Evolutionary conservation across 2,113 vertebrate genomes (phyloP).

Genomic region (Cyphomyrus discorhynchus): DNA sequence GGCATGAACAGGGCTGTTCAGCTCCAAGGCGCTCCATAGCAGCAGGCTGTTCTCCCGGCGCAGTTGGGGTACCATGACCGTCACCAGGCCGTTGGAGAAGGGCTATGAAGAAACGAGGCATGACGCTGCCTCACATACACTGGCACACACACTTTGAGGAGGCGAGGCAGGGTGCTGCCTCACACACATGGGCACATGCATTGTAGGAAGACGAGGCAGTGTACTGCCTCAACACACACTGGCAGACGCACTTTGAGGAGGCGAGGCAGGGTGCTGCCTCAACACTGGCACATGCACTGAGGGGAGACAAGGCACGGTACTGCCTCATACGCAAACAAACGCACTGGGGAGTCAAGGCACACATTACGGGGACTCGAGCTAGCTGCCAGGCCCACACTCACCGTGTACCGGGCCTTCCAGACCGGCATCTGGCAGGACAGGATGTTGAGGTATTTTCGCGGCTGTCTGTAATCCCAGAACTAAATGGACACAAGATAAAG

Average conservation of each 20-base stretch:
- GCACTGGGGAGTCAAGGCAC: slow-evolving; percentile 28
- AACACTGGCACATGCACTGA: slow-evolving; percentile 44
- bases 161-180: background rate
- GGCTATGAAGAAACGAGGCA: slow-evolving; percentile 58
- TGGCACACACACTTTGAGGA: slow-evolving; percentile 42
- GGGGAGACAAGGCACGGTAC: background rate
- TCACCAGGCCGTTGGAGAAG: slow-evolving; percentile 90
- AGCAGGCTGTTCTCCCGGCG: slow-evolving; percentile 91
- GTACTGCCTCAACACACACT: too few species aligned
- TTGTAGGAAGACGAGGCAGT: slow-evolving; percentile 43
- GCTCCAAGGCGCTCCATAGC: slow-evolving; percentile 86
- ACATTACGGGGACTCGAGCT: background rate
- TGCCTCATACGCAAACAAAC: background rate
- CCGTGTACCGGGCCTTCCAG: slow-evolving; percentile 96
- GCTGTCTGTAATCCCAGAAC: slow-evolving; percentile 98
- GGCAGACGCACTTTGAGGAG: slow-evolving; percentile 41
- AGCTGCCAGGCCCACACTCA: slow-evolving; percentile 49
- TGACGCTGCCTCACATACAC: background rate
- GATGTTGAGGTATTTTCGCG: slow-evolving; percentile 91
- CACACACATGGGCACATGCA: background rate
- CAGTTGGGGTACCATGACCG: slow-evolving; percentile 95
- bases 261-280: background rate
- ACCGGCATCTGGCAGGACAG: slow-evolving; percentile 94
- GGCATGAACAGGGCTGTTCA: slow-evolving; percentile 90
- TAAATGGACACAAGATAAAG: slow-evolving; percentile 39